Evolutionary conservation across 2,113 vertebrate species (phyloP), one percentile per base, ranked within the genome.

Genomic region (Dipodomys merriami): DNA sequence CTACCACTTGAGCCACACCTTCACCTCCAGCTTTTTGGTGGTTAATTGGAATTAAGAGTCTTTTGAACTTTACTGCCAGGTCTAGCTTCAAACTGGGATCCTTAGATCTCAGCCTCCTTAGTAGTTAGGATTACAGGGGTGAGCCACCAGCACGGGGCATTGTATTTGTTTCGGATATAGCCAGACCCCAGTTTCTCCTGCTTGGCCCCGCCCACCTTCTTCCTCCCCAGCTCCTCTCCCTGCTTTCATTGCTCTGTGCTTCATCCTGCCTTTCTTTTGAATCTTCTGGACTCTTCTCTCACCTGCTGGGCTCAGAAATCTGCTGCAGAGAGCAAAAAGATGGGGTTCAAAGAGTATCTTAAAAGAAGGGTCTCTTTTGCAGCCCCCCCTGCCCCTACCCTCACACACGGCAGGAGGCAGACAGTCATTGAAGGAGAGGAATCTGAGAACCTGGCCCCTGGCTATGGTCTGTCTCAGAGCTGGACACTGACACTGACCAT

Each of bases 401-500:
- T 16, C 53, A 13, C 53, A 57, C 53, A 57, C 53, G 18, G 15
- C 53, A 57, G 53, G 53, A 57, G 53, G 16, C 13, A 57, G 53
- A 16, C 13, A 16, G 13, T 57, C 12, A 16, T 16, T 57, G 53
- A 16, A 57, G 53, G 53, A 57, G 53, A 80, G 78, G 81, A 95
- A 95, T 87, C 83, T 91, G 94, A 97, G 96, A 93, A 80, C 33
- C 7, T 84, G 53, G 79, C 71, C 74, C 49, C 87, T 78, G 72
- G 81, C 25, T 25, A 65, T 81, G 91, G 83, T 23, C 97, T 72
- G 91, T 83, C 79, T 83, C 86, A 46, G 69, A 91, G 92, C 81
- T 82, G 95, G 94, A 95, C 96, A 93, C 93, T 96, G 94, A 96
- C 96, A 92, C 94, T 96, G 94, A 94, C 95, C 94, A 88, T 65